phyloP scores from a whole-genome alignment of 35 echinoderm and acorn worm genomes.

The Heliocidaris erythrogramma region DNA sequence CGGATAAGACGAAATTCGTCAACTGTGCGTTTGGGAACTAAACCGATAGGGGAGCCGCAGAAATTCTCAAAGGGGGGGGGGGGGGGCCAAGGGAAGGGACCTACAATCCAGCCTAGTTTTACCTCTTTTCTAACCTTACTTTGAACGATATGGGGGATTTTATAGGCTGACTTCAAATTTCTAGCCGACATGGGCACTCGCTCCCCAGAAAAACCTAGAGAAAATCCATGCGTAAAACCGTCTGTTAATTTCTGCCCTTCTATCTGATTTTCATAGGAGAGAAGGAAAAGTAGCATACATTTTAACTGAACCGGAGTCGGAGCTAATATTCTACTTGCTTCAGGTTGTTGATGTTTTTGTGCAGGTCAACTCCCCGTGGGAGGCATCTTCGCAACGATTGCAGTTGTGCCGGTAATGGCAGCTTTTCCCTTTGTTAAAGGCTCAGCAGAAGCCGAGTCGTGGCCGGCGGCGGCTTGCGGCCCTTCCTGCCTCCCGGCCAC shows the following conservation, averaged over 20 bases:
- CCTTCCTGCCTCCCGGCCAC: background rate
- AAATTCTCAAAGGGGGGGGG: constrained; percentile 49
- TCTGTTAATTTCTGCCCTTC: background rate
- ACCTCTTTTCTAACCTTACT: background rate
- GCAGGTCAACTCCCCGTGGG: background rate
- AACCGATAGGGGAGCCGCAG: constrained; percentile 36
- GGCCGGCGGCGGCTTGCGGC: background rate
- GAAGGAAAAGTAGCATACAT: background rate
- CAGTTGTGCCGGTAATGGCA: background rate
- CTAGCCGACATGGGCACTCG: background rate
- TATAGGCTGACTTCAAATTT: constrained; percentile 18
- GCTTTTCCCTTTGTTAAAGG: background rate
- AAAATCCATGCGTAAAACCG: constrained; percentile 30
- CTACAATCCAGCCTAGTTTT: constrained; percentile 28
- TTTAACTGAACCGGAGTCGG: background rate
- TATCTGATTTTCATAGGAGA: background rate
- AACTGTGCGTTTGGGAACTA: constrained; percentile 41
- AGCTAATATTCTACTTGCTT: background rate
- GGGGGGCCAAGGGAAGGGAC: constrained; percentile 24
- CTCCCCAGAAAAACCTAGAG: background rate
- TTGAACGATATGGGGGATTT: too few relatives aligned
- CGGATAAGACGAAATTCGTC: constrained; percentile 51
- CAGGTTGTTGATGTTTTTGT: background rate
- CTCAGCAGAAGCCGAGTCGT: background rate
- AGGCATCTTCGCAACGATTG: background rate